These are phyloP conservation scores for Chrysolina oricalcia DNA, from an alignment of 2,888 invertebrate species.

Conservation along the genomic window DNA sequence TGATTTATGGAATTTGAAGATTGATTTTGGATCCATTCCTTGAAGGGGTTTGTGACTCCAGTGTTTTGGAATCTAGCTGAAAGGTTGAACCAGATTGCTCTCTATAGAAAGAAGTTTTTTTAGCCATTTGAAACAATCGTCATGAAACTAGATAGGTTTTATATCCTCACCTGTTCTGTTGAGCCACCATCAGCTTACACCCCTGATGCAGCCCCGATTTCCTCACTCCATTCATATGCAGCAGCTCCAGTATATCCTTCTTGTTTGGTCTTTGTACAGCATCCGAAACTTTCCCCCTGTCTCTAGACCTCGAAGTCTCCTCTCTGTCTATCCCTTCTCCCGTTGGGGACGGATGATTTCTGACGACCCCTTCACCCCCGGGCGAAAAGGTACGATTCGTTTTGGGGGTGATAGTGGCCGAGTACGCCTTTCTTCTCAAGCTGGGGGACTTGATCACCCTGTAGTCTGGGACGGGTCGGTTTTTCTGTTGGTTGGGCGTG, in stretches of 20 bases:
- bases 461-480: slow-evolving; percentile 42
- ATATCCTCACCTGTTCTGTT: background rate
- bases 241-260: background rate
- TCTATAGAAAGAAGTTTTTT: no score
- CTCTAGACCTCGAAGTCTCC: background rate
- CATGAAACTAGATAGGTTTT: background rate
- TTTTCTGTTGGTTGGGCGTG: slow-evolving; percentile 12
- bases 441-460: slow-evolving; percentile 54
- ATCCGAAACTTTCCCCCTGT: background rate
- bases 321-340: background rate
- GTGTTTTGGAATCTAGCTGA: no score
- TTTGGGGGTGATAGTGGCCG: slow-evolving; percentile 54
- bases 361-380: background rate
- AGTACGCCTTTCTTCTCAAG: slow-evolving; percentile 57
- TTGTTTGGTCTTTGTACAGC: background rate
- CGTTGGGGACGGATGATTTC: background rate
- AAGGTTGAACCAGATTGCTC: no score
- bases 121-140: no score
- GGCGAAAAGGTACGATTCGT: slow-evolving; percentile 30
- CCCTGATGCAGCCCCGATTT: background rate
- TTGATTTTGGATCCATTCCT: no score
- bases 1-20: no score
- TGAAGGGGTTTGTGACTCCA: no score
- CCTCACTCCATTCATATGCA: slow-evolving; percentile 1
- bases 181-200: background rate